Evolutionary conservation across 2,888 invertebrate genomes (phyloP), one percentile per base, ranked within the genome.

Genomic region (Pseudanteris insignis): DNA sequence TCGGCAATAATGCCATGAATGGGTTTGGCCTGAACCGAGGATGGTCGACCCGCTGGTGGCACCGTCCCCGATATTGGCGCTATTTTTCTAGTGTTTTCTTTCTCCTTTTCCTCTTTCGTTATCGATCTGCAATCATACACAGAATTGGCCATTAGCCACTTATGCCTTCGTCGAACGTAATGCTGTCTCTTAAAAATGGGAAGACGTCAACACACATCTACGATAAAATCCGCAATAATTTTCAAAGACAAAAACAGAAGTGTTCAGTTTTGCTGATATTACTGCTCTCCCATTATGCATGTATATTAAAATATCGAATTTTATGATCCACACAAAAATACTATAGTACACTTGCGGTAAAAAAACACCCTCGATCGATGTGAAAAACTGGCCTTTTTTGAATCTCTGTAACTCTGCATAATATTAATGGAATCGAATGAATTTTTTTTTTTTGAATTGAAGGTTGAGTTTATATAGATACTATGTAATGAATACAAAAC

Each of bases 101-200:
- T 89, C 67, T 91, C 92, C 75, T 92, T 92, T 75, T 92, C 92
- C 76, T 92, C 92, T 73, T 91, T 89, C 59, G 91, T 89, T 65
- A 91, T 86, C 43, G 89, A 88, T 83, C 91, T 91, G 80, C 51
- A 75, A 63, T 34, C 54, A 61, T 10, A 43, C 46, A 47, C 9
- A 37, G 26, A 38, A 50, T 34, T 47, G 18, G 5, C 12, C 7
- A 25, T 55, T 36, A 63, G 7, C 2, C 13, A 11, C 11, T 30
- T 40, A 2, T 6, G n/a, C 2, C 10, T 2, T 7, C n/a, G 24
- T 8, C 24, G 13, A 32, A 25, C 2, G n/a, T 9, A n/a, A n/a
- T n/a, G 11, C 41, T 11, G 11, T 11, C 28, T 37, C 25, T 9
- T 38, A 38, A 18, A 36, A 50, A 38, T 36, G 43, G 47, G 55